Base-by-base conservation (phyloP, 2,888 invertebrate species). In the Seira ritae region DNA sequence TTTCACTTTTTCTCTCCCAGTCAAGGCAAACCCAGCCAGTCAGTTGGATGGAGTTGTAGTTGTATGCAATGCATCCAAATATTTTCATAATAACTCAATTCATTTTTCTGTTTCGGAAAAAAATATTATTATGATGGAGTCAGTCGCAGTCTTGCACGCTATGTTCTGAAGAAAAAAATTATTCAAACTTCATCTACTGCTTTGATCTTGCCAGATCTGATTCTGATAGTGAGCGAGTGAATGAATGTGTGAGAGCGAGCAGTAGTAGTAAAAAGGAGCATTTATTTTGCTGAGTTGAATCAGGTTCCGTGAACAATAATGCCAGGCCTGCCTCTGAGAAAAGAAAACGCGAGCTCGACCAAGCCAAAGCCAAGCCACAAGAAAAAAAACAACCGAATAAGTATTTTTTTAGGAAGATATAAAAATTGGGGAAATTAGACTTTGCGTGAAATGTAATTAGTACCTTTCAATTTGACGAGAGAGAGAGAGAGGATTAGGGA, bases 361-460 rank as follows among this genome's bases (percentile, higher is more conserved):
- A n/a, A n/a, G 31, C 8, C 3, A 4, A 8, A 31, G 31, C 8
- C 31, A 31, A 50, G 15, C 50, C 50, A 50, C 50, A 50, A n/a
- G n/a, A n/a, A 50, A 8, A n/a, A 50, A 8, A 50, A 23, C 17
- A 23, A 10, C 46, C 31, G 31, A 31, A 31, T 8, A 31, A 31
- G 8, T 31, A 31, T 31, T 31, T 31, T 23, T 23, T 8, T 23
- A 66, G 22, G 42, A 71, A 77, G 77, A 75, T 66, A 81, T 82
- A 82, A 82, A 85, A 78, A 81, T 82, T 73, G 78, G 71, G 81
- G 77, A 88, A 88, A 89, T 89, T 89, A 88, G 89, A 86, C 87
- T 88, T 88, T 88, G 89, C 89, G 89, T 89, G 89, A 88, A 89
- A 87, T 89, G 86, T 89, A 89, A 89, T 89, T 89, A 89, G 89